Evolutionary conservation across 1,140 invertebrate genomes (phyloP).

Genomic region (Camponotus vicinus): DNA sequence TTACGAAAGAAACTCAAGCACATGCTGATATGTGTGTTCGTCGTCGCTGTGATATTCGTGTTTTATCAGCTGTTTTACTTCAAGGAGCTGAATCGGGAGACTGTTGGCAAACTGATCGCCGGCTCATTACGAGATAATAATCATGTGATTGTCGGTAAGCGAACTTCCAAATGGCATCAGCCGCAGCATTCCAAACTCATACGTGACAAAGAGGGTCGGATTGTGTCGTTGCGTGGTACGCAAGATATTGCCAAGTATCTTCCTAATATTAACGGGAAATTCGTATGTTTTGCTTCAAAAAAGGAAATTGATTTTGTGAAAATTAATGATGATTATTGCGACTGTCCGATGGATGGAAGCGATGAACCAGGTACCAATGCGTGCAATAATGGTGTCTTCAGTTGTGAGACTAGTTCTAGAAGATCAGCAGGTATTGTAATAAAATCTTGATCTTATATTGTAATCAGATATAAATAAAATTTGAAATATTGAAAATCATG

Average conservation of each 20-base stretch:
- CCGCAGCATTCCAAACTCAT: constrained; percentile 71
- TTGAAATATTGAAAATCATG: constrained; percentile 20
- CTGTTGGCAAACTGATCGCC: constrained; percentile 64
- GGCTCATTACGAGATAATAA: constrained; percentile 53
- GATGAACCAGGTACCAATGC: constrained; percentile 97
- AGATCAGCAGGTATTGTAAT: constrained; percentile 65
- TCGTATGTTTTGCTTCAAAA: constrained; percentile 83
- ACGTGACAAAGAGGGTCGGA: constrained; percentile 68
- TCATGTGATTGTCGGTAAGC: constrained; percentile 29
- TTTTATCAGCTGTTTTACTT: constrained; percentile 66
- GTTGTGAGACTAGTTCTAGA: constrained; percentile 87
- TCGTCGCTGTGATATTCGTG: constrained; percentile 65
- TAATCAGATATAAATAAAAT: background rate
- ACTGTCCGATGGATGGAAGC: constrained; percentile 93
- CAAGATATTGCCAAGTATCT: constrained; percentile 81
- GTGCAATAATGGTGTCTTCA: constrained; percentile 93
- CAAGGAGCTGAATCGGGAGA: constrained; percentile 62
- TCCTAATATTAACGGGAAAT: constrained; percentile 80
- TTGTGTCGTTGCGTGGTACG: constrained; percentile 77
- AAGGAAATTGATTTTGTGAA: constrained; percentile 87
- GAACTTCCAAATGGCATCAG: constrained; percentile 67
- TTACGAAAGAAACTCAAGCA: constrained; percentile 59
- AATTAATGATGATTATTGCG: constrained; percentile 98
- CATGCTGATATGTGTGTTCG: constrained; percentile 57
- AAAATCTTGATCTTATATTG: background rate